Evolutionary conservation across 2,888 invertebrate genomes (phyloP).

Genomic region (Drosophila nr. perissopoda): DNA sequence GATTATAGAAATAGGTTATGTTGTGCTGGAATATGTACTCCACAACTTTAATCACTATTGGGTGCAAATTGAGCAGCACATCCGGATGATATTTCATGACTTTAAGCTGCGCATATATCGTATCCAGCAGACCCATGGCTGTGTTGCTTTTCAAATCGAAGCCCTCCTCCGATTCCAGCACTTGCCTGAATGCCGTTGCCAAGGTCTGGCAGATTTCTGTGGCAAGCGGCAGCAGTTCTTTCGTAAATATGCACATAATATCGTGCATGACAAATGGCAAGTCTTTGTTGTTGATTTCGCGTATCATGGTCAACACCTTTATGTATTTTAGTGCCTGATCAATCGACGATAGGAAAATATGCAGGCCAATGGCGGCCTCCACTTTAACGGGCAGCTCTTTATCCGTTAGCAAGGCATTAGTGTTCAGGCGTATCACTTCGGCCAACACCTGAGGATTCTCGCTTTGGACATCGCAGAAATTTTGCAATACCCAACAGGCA

Average conservation of each 20-base stretch:
- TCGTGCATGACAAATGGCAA: conserved; percentile 98
- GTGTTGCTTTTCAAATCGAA: conserved; percentile 98
- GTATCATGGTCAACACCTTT: conserved; percentile 94
- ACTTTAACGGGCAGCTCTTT: conserved; percentile 97
- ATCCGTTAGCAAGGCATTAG: conserved; percentile 93
- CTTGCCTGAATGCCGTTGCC: conserved; percentile 91
- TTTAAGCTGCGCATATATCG: conserved; percentile 96
- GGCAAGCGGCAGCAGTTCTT: conserved; percentile 95
- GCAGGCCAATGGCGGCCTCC: conserved; percentile 97
- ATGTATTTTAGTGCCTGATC: conserved; percentile 89
- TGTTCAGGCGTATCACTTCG: conserved; percentile 92
- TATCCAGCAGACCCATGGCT: conserved; percentile 97
- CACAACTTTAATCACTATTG: conserved; percentile 95
- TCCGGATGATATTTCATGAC: conserved; percentile 94
- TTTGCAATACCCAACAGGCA: conserved; percentile 97
- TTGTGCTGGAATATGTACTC: conserved; percentile 92
- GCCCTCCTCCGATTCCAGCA: conserved; percentile 92
- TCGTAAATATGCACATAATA: conserved; percentile 95
- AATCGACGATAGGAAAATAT: conserved; percentile 95
- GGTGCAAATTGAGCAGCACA: conserved; percentile 95
- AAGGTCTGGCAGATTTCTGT: conserved; percentile 97
- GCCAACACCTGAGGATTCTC: conserved; percentile 92
- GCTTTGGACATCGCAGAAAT: conserved; percentile 94
- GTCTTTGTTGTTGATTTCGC: conserved; percentile 99
- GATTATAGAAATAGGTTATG: conserved; percentile 98